Evolutionary conservation across 1,140 invertebrate species (phyloP).

Genomic region (Drosophila auraria): DNA sequence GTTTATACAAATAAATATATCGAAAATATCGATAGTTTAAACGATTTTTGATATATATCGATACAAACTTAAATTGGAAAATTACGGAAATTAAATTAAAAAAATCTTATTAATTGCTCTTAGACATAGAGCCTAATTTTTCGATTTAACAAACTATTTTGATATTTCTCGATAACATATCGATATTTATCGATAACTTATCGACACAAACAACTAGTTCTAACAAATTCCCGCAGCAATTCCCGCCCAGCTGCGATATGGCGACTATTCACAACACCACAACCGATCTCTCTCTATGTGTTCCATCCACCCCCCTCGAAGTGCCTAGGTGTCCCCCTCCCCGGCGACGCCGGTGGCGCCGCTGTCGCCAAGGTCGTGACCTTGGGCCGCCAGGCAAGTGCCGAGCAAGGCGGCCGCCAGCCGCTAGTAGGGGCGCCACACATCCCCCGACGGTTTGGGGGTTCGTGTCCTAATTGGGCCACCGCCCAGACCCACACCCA

Average conservation of each 20-base stretch:
- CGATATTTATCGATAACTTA: not conserved
- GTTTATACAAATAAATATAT: no score
- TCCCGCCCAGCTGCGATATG: conserved; percentile 64
- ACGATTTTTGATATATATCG: no score
- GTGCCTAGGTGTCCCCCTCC: not conserved
- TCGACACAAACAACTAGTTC: no score
- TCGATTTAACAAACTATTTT: no score
- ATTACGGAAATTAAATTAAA: no score
- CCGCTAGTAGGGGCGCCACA: conserved; percentile 85
- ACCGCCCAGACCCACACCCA: conserved; percentile 18
- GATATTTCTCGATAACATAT: not conserved
- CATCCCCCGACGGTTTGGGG: conserved; percentile 79
- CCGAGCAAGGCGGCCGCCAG: conserved; percentile 80
- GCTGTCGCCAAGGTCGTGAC: conserved; percentile 15
- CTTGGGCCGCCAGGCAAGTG: conserved; percentile 65
- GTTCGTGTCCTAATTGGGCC: conserved; percentile 80
- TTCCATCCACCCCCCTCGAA: not conserved
- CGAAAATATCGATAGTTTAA: no score
- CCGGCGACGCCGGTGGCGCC: not conserved
- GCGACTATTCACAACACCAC: conserved; percentile 50
- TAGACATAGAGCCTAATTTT: no score
- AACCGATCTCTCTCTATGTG: not conserved
- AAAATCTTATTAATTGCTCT: no score
- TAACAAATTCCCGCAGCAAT: conserved; percentile 25
- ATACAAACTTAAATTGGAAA: no score